A percentile compares a stretch with the other conserved stretches of the same genome.
Evolutionary conservation across 2,113 vertebrate species (phyloP).

Genomic region (Orientallactaga bullata): DNA sequence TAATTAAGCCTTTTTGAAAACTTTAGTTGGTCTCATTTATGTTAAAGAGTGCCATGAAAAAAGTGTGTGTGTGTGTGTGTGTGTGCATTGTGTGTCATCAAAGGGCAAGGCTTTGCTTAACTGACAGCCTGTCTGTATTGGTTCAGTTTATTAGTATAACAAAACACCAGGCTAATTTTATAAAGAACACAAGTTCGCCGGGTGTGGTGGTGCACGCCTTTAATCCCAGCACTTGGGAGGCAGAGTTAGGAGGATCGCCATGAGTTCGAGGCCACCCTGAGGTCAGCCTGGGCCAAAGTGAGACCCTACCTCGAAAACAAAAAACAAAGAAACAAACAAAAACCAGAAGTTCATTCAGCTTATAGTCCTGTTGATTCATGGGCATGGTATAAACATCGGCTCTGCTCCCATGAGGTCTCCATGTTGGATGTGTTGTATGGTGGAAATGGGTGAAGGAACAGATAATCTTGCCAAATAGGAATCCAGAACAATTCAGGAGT

Average conservation of each 20-base stretch:
- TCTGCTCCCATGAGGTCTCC: background rate
- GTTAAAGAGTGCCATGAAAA: constrained; percentile 45
- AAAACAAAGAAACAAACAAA: background rate
- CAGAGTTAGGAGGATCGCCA: no score
- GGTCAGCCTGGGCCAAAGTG: no score
- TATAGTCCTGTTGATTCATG: background rate
- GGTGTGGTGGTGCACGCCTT: no score
- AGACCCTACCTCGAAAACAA: no score
- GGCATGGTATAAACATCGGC: background rate
- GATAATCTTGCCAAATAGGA: background rate
- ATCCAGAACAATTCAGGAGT: background rate
- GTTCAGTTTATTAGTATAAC: background rate
- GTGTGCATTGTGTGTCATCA: background rate
- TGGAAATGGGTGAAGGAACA: background rate
- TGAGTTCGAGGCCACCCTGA: no score
- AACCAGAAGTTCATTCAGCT: background rate
- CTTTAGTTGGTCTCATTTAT: constrained; percentile 5
- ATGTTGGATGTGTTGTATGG: background rate
- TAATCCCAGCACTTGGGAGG: no score
- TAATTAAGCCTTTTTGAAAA: constrained; percentile 17
- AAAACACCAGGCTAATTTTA: background rate
- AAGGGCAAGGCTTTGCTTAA: background rate
- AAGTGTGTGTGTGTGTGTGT: background rate
- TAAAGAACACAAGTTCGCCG: background rate
- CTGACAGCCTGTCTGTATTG: background rate